phyloP scores from a whole-genome alignment of 2,113 vertebrate species.

The Thinocorus orbignyianus region DNA sequence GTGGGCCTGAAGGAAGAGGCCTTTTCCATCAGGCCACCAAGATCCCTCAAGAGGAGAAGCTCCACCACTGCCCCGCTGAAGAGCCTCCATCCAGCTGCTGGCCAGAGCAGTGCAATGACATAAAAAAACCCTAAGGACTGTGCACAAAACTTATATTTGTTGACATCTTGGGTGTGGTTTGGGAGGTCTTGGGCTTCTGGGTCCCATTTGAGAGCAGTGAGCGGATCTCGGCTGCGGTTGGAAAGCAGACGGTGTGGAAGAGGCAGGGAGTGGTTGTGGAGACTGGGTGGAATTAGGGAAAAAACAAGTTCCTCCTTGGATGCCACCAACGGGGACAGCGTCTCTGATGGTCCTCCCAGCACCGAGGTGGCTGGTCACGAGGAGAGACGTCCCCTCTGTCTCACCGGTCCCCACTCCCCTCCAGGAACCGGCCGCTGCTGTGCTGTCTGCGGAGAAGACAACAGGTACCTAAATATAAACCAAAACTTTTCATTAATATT shows the following conservation, averaged over 20 bases:
- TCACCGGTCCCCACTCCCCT: neutral
- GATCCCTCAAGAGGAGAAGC: neutral
- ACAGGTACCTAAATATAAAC: neutral
- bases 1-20: neutral
- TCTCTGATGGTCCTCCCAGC: neutral
- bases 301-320: neutral
- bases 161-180: neutral
- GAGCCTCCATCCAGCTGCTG: neutral
- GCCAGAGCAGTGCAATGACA: neutral
- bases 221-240: neutral
- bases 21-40: neutral
- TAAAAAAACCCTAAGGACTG: neutral
- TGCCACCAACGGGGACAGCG: neutral
- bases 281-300: neutral
- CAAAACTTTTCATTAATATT: constrained; percentile 2
- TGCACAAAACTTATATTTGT: neutral
- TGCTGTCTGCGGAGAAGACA: neutral
- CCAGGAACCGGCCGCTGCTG: rapidly evolving
- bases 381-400: neutral
- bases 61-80: neutral
- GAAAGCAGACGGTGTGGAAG: neutral
- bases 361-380: neutral
- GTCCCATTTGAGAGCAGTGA: neutral
- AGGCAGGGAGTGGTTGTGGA: neutral
- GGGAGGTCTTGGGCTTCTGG: neutral